Base-by-base conservation (phyloP, 1,140 invertebrate genomes). In the Platorchestia sp. region DNA sequence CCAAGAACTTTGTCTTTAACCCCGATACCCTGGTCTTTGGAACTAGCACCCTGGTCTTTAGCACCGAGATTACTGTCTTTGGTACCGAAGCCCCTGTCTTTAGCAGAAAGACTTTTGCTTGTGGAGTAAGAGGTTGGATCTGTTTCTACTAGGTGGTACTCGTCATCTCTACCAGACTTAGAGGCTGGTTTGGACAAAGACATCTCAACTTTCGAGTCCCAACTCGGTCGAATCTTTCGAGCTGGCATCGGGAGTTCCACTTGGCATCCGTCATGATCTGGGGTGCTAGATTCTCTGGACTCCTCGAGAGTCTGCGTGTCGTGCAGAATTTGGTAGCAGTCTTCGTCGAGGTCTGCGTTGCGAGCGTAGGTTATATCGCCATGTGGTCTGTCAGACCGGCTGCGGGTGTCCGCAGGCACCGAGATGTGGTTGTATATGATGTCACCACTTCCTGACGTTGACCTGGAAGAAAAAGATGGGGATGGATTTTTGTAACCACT, bases 251-350 rank as follows among this genome's bases (percentile, higher is more conserved):
- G 91, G 19, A 93, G 45, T n/a, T 93, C 91, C 40, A 93, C 91
- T 22, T 40, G 45, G n/a, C 91, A 93, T 10, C 91, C 91, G 47
- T 93, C 91, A 45, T 45, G 43, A 45, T 93, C 91, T 14, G 22
- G 41, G 45, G 40, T 47, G 45, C 91, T 45, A 14, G 43, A 45
- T 36, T 93, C 91, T 47, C 43, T 93, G 36, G 45, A 10, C 0
- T 93, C 44, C 10, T 45, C 43, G 22, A 93, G 45, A 10, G 36
- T 40, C 7, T 93, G 91, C 43, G 14, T 36, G 0, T 93, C 91
- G 10, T 93, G 91, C 22, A 93, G 45, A 3, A 93, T 45, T 93
- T 93, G 91, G 45, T 93, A 93, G n/a, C 91, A 93, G 45, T 93
- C 91, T 45, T 93, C 91, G 91, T 93, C 91, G 10, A 93, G 45